Percentiles rank a stretch among this genome's conserved stretches.
These are phyloP conservation scores for Danio choprae DNA, from an alignment of 2,797 vertebrate genomes.

Conservation along the genomic window DNA sequence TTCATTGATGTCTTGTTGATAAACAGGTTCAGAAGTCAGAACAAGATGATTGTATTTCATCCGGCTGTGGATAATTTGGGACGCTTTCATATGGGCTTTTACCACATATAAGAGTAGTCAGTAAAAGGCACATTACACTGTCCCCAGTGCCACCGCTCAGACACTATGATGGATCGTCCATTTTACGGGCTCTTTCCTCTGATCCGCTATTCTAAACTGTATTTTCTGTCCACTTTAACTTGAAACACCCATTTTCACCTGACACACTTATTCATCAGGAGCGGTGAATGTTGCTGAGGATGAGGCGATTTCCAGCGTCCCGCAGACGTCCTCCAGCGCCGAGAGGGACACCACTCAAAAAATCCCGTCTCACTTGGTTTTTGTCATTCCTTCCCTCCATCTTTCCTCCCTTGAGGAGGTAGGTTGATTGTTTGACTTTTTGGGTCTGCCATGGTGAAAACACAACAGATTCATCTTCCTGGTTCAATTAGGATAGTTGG, in stretches of 20 bases:
- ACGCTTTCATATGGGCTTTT: constrained; percentile 45
- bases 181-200: constrained; percentile 81
- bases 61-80: constrained; percentile 11
- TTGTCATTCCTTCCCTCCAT: neutral
- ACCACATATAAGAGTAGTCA: constrained; percentile 65
- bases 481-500: constrained; percentile 76
- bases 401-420: constrained; percentile 52
- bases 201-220: constrained; percentile 79
- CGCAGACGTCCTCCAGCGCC: constrained; percentile 31
- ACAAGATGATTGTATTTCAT: constrained; percentile 20
- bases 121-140: constrained; percentile 76
- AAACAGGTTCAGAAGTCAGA: constrained; percentile 30
- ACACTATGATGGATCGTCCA: constrained; percentile 81
- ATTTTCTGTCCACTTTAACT: constrained; percentile 81
- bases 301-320: constrained; percentile 40
- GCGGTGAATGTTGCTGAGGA: constrained; percentile 52
- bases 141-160: constrained; percentile 72
- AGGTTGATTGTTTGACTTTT: constrained; percentile 67
- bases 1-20: constrained; percentile 25
- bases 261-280: constrained; percentile 83
- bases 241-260: constrained; percentile 82
- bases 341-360: constrained; percentile 39
- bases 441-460: constrained; percentile 62
- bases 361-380: constrained; percentile 19
- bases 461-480: constrained; percentile 73